Percentiles rank a stretch among this genome's conserved stretches.
Evolutionary conservation across 2,113 vertebrate genomes (phyloP).

Genomic region (Raja brachyura): DNA sequence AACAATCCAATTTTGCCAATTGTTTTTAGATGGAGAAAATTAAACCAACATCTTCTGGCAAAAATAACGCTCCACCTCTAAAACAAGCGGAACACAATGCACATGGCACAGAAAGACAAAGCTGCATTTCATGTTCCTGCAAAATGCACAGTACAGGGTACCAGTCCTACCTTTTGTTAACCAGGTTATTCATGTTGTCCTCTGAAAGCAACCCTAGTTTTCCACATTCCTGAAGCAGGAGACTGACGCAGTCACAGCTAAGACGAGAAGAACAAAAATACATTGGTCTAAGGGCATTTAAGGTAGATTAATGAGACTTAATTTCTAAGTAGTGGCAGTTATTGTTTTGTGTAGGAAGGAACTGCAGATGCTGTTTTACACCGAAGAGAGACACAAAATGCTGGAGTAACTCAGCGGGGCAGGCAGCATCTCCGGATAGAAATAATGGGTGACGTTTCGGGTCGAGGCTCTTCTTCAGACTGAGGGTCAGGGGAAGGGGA

Average conservation of each 20-base stretch:
- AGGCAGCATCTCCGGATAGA: no score
- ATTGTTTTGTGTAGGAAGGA: no score
- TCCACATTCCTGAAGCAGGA: slow-evolving; percentile 87
- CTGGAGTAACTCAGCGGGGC: no score
- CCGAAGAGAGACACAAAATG: no score
- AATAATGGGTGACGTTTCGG: no score
- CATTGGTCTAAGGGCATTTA: neutral
- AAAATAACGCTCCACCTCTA: neutral
- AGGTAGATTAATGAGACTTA: neutral
- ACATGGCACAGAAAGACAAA: neutral
- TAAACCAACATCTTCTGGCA: no score
- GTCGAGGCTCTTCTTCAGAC: no score
- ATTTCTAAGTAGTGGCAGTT: neutral
- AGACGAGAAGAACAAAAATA: slow-evolving; percentile 36
- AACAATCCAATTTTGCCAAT: neutral
- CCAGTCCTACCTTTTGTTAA: slow-evolving; percentile 70
- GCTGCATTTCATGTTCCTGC: neutral
- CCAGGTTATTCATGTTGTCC: slow-evolving; percentile 67
- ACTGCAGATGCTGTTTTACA: no score
- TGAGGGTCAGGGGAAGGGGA: no score
- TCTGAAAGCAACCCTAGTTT: slow-evolving; percentile 89
- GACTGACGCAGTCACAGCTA: slow-evolving; percentile 85
- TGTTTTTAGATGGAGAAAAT: neutral
- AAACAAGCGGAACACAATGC: neutral
- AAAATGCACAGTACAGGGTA: neutral